Base-by-base conservation (phyloP, 2,888 invertebrate genomes). In the Rhodophaea formosa region DNA sequence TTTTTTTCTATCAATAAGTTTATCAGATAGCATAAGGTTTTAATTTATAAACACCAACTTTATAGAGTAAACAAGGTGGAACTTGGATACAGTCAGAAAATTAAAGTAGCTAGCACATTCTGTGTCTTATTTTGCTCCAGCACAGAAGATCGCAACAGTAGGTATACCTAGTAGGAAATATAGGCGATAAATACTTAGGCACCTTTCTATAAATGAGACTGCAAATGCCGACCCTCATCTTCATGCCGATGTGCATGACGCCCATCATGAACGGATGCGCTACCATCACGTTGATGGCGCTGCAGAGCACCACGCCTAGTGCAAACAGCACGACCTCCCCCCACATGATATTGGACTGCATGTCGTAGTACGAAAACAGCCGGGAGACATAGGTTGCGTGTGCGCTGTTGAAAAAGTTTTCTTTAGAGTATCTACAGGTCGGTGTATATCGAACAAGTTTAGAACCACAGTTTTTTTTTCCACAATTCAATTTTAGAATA, bases 181-280 rank as follows among this genome's bases (percentile, higher is more conserved):
- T 23, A 23, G 5, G 23, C 3, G 5, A 23, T 23, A 5, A 23
- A 23, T 23, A 23, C 5, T 3, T 23, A 49, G 2, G 15, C 15
- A 96, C 96, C 94, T 98, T 98, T 87, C 96, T 93, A 74, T 96
- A 97, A 68, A 98, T 93, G 8, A 97, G 84, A 51, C 96, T 95
- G 77, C 97, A 97, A 53, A 95, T 93, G 0, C 97, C 96, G 0
- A 97, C 94, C 62, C 97, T 92, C 71, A 97, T 93, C 77, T 94
- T 93, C 94, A 97, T 96, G 2, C 97, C 97, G 51, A 95, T 92
- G 67, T 96, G 95, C 84, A 94, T 95, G n/a, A 93, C 94, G 6
- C 90, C 92, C 86, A 95, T 93, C 74, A 94, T 92, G 64, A 93
- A 93, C 52, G 95, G 95, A 77, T 95, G 96, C 66, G 94, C 93